A percentile compares a stretch with the other conserved stretches of the same genome.
These are phyloP conservation scores for Diachrysia chrysitis DNA, from an alignment of 2,888 invertebrate species.

Conservation along the genomic window DNA sequence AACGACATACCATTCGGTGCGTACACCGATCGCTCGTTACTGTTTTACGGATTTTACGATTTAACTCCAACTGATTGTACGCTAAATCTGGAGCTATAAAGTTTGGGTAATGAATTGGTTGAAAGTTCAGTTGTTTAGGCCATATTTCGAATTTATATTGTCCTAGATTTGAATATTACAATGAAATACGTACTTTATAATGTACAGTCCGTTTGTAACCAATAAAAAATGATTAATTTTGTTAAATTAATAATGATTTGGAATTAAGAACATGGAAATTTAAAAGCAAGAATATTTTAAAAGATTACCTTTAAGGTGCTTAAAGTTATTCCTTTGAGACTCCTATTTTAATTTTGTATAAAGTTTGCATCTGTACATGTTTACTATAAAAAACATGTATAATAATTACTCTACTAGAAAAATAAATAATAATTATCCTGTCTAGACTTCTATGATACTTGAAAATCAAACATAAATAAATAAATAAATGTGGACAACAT, in stretches of 20 bases:
- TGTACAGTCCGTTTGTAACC: too few relatives aligned
- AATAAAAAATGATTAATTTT: too few relatives aligned
- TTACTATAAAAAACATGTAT: background rate
- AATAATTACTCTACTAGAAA: background rate
- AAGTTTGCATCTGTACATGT: too few relatives aligned
- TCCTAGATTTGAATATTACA: background rate
- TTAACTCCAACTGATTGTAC: conserved; percentile 52
- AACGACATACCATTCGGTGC: conserved; percentile 69
- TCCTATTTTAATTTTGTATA: too few relatives aligned
- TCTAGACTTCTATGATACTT: background rate
- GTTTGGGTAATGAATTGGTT: conserved; percentile 39
- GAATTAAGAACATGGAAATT: too few relatives aligned
- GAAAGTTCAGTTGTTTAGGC: background rate
- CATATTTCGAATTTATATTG: background rate
- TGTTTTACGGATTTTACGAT: conserved; percentile 54
- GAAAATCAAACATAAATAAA: too few relatives aligned
- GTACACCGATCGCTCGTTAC: conserved; percentile 69
- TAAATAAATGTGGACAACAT: too few relatives aligned
- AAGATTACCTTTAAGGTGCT: too few relatives aligned
- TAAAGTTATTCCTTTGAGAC: too few relatives aligned
- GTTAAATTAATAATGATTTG: too few relatives aligned
- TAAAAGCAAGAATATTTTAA: too few relatives aligned
- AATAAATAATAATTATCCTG: background rate
- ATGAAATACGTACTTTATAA: too few relatives aligned
- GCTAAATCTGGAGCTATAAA: conserved; percentile 40